Base-by-base conservation (phyloP, 1,140 invertebrate species). In the Lordiphosa mommai region DNA sequence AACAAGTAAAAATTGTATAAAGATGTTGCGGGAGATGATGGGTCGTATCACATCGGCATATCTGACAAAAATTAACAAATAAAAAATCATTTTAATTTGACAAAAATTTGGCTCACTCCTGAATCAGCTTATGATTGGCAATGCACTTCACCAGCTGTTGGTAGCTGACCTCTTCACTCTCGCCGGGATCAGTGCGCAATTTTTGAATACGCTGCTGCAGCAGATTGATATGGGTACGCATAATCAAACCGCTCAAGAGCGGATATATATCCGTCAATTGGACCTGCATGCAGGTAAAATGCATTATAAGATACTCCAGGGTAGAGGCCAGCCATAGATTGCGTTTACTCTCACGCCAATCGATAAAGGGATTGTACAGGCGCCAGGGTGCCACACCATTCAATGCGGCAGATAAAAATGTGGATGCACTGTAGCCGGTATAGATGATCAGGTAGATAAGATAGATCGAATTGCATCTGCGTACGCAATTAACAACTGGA, bases 91-190 rank as follows among this genome's bases (percentile, higher is more conserved):
- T 1, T 6, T n/a, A n/a, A n/a, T n/a, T n/a, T n/a, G n/a, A n/a
- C n/a, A n/a, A n/a, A n/a, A n/a, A n/a, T n/a, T n/a, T n/a, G n/a
- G n/a, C n/a, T n/a, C n/a, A 79, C 73, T 72, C 60, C 0, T 46
- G 9, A 13, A 79, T 64, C 4, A 55, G 38, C 17, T 63, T 55
- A 7, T 72, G 68, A 29, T 79, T 59, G 4, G 40, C 33, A 29
- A 79, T 73, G 36, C 73, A 79, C 0, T 17, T 51, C 0, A 38
- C 34, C 13, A 79, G 53, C 1, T 72, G 68, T 5, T 47, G 3
- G 4, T 48, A 20, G 9, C 56, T 43, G 13, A 65, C 47, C 1
- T 10, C 20, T 1, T 69, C 64, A 7, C 23, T 51, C 10, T 37
- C 49, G 0, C 1, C 14, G 6, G 64, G 41, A 48, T 69, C 52